These are phyloP conservation scores for Apis florea DNA, from an alignment of 1,140 invertebrate genomes.

Conservation along the genomic window DNA sequence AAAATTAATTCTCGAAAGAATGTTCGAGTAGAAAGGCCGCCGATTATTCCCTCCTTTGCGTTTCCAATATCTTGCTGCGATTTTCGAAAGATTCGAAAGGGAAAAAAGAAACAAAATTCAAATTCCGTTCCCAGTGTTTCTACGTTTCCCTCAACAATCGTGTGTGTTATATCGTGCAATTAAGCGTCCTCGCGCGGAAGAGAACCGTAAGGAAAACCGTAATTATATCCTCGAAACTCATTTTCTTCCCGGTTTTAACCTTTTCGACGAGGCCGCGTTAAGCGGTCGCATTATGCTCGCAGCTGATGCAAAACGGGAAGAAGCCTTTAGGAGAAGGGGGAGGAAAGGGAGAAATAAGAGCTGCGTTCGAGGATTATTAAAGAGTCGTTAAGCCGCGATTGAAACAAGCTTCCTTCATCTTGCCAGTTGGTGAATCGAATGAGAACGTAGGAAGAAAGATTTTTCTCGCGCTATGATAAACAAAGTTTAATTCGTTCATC, in stretches of 20 bases:
- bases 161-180: not conserved
- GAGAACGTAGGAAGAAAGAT: not conserved
- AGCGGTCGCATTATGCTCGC: not conserved
- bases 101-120: too few relatives aligned
- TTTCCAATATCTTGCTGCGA: too few relatives aligned
- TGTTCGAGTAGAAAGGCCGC: too few relatives aligned
- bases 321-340: too few relatives aligned
- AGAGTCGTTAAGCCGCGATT: not conserved
- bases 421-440: not conserved
- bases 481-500: too few relatives aligned
- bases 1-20: too few relatives aligned
- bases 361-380: not conserved
- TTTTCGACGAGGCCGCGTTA: not conserved
- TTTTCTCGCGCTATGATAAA: not conserved
- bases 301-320: not conserved
- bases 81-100: too few relatives aligned
- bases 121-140: too few relatives aligned
- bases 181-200: not conserved
- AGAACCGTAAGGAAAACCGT: not conserved
- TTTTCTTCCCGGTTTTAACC: conserved; percentile 1
- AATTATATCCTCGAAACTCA: conserved; percentile 1
- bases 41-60: too few relatives aligned
- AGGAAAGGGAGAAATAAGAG: not conserved
- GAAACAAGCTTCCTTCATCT: not conserved
- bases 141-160: not conserved